Percentiles rank a stretch among this genome's conserved stretches.
phyloP scores from a whole-genome alignment of 1,140 invertebrate species.

The Heterodera schachtii region DNA sequence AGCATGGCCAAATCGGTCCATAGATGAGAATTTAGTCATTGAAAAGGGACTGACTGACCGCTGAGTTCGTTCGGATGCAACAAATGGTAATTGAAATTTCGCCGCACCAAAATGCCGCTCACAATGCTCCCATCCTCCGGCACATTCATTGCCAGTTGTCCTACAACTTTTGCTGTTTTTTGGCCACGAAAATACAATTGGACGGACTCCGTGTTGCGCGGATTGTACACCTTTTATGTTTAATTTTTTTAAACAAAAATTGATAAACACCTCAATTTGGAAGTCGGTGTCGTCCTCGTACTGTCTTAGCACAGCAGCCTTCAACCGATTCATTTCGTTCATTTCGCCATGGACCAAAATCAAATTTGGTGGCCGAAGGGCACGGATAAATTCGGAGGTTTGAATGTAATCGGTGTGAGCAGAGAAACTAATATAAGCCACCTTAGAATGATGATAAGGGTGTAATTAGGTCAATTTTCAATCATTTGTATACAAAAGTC shows the following conservation, averaged over 20 bases:
- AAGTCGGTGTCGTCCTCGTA: conserved; percentile 86
- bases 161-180: conserved; percentile 87
- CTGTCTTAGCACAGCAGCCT: conserved; percentile 87
- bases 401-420: conserved; percentile 99
- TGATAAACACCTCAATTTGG: conserved; percentile 73
- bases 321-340: conserved; percentile 95
- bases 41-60: conserved; percentile 35
- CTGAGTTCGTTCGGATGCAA: conserved; percentile 82
- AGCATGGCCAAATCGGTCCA: too few relatives aligned
- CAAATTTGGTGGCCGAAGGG: conserved; percentile 90
- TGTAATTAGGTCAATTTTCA: too few relatives aligned
- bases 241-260: neutral
- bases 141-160: conserved; percentile 44
- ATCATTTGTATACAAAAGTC: conserved; percentile 8
- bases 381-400: conserved; percentile 93
- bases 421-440: conserved; percentile 98
- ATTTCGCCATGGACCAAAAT: conserved; percentile 96
- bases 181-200: conserved; percentile 92
- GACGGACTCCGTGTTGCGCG: conserved; percentile 89
- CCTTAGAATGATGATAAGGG: too few relatives aligned
- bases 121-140: conserved; percentile 47
- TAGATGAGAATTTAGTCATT: too few relatives aligned
- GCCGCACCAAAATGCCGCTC: conserved; percentile 85
- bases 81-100: conserved; percentile 97
- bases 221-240: conserved; percentile 79